phyloP scores from a whole-genome alignment of 2,888 invertebrate genomes.

The Pachycephus smyrnensis region DNA sequence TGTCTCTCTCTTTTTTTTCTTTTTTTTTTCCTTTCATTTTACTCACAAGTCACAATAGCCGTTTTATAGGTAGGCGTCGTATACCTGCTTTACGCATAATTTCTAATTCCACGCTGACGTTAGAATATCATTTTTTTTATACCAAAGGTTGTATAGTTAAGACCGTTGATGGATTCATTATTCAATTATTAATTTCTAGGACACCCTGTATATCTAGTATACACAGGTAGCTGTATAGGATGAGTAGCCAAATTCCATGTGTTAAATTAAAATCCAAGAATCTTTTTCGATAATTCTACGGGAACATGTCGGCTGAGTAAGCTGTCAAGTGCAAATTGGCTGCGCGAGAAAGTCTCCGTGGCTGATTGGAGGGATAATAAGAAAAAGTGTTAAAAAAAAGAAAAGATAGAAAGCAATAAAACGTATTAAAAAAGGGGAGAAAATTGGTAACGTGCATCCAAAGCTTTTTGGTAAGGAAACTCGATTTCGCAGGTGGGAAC shows the following conservation, averaged over 20 bases:
- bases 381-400: not conserved
- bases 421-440: not conserved
- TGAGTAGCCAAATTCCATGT: not conserved
- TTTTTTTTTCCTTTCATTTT: too few species aligned
- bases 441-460: not conserved
- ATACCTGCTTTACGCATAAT: not conserved
- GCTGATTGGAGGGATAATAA: not conserved
- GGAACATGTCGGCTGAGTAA: not conserved
- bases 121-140: not conserved
- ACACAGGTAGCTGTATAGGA: not conserved
- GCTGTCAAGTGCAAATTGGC: not conserved
- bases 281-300: not conserved
- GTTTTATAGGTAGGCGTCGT: not conserved
- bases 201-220: not conserved
- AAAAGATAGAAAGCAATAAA: not conserved
- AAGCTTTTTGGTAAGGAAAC: not conserved
- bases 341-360: not conserved
- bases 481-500: not conserved
- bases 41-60: not conserved
- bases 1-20: not conserved
- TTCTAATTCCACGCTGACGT: not conserved
- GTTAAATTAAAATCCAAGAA: not conserved
- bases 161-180: not conserved
- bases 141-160: not conserved
- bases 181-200: not conserved